Conservation (phyloP, 2,888 invertebrate genomes). For the Cremastobaeus sp. region DNA sequence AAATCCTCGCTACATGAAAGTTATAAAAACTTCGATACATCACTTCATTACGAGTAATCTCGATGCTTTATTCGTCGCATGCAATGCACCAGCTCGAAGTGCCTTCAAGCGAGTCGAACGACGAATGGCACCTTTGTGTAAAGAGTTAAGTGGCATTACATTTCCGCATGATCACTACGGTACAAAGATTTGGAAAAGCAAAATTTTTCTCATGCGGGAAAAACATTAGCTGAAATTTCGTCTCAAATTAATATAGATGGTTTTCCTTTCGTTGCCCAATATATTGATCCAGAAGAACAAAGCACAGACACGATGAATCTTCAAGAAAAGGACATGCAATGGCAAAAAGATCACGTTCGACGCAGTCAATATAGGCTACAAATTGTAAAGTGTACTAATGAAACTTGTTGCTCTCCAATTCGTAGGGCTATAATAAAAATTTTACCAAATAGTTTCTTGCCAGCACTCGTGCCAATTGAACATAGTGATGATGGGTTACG, state of each 20-base stretch:
- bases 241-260: conserved; percentile 65
- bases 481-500: conserved; percentile 41
- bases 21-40: conserved; percentile 16
- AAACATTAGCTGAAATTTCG: conserved; percentile 70
- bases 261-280: conserved; percentile 46
- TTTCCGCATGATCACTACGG: conserved; percentile 70
- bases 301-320: too few species aligned
- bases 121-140: conserved; percentile 71
- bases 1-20: conserved; percentile 42
- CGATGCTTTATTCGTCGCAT: conserved; percentile 65
- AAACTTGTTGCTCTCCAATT: conserved; percentile 12
- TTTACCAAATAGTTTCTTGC: conserved; percentile 18
- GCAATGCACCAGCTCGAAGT: conserved; percentile 64
- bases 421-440: conserved; percentile 22
- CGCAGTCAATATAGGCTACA: conserved; percentile 62
- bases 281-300: conserved; percentile 27
- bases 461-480: conserved; percentile 5
- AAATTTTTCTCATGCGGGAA: conserved; percentile 71
- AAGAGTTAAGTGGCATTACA: conserved; percentile 67
- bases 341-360: conserved; percentile 63
- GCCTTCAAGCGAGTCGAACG: conserved; percentile 70
- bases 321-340: too few species aligned
- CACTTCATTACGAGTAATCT: conserved; percentile 55
- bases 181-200: conserved; percentile 68
- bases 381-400: conserved; percentile 19